These are phyloP conservation scores for Acanthurus lineatus DNA, from an alignment of 2,797 vertebrate species.

Conservation along the genomic window DNA sequence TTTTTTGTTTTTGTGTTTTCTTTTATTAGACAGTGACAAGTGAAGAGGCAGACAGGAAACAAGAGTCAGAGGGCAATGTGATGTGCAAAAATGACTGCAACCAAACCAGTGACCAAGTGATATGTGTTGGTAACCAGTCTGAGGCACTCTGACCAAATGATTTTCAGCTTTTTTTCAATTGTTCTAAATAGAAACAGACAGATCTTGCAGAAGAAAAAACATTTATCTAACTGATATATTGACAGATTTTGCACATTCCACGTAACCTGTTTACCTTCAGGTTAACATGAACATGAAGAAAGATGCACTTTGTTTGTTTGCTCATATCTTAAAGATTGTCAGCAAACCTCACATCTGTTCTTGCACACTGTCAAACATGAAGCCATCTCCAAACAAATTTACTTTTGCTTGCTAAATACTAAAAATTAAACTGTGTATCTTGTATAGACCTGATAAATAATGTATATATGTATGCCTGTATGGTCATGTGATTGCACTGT, in stretches of 20 bases:
- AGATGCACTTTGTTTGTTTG: conserved; percentile 13
- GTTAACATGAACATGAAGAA: background rate
- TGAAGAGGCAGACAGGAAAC: background rate
- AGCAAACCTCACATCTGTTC: background rate
- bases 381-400: conserved; percentile 27
- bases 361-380: conserved; percentile 23
- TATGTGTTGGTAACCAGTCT: too few relatives aligned
- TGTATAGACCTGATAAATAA: conserved; percentile 47
- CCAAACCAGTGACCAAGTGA: background rate
- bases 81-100: background rate
- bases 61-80: background rate
- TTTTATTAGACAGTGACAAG: background rate
- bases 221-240: background rate
- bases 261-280: conserved; percentile 5
- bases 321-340: conserved; percentile 1
- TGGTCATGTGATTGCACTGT: conserved; percentile 52
- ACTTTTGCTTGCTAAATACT: conserved; percentile 70
- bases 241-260: conserved; percentile 53
- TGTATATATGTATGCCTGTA: conserved; percentile 38
- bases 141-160: conserved; percentile 46
- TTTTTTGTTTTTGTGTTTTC: conserved; percentile 14
- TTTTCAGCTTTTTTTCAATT: conserved; percentile 24
- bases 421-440: conserved; percentile 46
- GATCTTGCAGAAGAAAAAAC: background rate
- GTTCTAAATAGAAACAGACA: conserved; percentile 17